phyloP scores from a whole-genome alignment of 2,113 vertebrate genomes.

The Nyctereutes procyonoides region DNA sequence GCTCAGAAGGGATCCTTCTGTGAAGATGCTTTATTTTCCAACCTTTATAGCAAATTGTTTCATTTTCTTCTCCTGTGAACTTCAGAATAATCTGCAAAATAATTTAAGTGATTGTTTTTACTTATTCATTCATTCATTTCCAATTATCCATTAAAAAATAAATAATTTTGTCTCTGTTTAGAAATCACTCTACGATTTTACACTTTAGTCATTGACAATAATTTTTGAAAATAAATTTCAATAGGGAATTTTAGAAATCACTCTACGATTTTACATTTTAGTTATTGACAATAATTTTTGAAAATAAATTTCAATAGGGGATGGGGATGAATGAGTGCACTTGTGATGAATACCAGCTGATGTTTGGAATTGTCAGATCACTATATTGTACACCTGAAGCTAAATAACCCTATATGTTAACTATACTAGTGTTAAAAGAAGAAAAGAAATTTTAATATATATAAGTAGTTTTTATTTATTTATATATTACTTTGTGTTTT shows the following conservation, averaged over 20 bases:
- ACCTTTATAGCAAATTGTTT: neutral
- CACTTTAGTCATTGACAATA: neutral
- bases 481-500: neutral
- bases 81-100: neutral
- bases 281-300: neutral
- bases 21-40: neutral
- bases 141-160: neutral
- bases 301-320: neutral
- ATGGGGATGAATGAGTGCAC: neutral
- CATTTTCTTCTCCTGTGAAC: neutral
- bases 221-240: neutral
- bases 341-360: neutral
- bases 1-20: neutral
- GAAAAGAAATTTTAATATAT: neutral
- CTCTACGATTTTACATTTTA: neutral
- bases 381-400: neutral
- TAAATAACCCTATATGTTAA: neutral
- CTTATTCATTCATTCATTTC: neutral
- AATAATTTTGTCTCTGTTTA: neutral
- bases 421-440: neutral
- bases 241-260: neutral
- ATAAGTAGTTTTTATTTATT: neutral
- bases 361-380: no score
- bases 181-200: neutral
- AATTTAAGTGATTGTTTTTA: neutral